Evolutionary conservation across 2,888 invertebrate species (phyloP).

Genomic region (Beris morrisii): DNA sequence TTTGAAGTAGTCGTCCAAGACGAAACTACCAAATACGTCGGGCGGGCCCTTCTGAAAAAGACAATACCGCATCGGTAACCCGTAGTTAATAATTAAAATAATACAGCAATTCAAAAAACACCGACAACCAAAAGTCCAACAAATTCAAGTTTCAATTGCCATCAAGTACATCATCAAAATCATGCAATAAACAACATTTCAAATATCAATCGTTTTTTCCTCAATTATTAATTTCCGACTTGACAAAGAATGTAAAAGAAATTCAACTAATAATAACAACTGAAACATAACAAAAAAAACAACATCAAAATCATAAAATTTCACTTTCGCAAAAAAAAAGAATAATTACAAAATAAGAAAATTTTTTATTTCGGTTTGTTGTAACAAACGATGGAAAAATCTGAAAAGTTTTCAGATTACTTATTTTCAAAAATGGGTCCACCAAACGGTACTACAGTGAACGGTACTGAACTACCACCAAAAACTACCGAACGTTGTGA

Average conservation of each 20-base stretch:
- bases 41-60: conserved; percentile 49
- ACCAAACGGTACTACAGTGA: conserved; percentile 58
- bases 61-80: conserved; percentile 56
- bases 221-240: too few relatives aligned
- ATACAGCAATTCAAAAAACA: neutral
- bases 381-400: conserved; percentile 61
- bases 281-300: conserved; percentile 1
- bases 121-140: neutral
- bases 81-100: conserved; percentile 31
- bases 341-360: conserved; percentile 11
- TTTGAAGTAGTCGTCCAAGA: conserved; percentile 49
- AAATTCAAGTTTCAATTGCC: neutral
- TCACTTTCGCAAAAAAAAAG: conserved; percentile 11
- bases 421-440: conserved; percentile 80
- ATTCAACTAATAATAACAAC: conserved; percentile 6
- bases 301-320: neutral
- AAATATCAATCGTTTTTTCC: neutral
- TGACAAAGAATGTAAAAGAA: neutral
- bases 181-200: neutral
- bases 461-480: conserved; percentile 58
- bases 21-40: conserved; percentile 47
- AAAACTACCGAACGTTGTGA: conserved; percentile 65
- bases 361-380: conserved; percentile 6
- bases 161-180: neutral
- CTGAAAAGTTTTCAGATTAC: conserved; percentile 75